Conservation (phyloP, 2,888 invertebrate genomes). For the Luperina nickerlii region DNA sequence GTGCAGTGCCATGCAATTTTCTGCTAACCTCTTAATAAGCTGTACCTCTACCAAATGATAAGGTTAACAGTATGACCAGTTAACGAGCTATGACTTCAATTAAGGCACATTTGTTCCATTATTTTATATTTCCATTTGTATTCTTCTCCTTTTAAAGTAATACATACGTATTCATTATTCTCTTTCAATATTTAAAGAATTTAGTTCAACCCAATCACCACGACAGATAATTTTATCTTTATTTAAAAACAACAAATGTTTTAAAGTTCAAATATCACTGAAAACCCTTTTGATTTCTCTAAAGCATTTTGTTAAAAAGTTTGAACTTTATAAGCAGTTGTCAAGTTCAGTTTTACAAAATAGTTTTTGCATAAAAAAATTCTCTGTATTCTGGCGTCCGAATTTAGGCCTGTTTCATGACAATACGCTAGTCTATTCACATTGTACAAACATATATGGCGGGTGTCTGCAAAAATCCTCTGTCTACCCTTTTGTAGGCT, state of each 20-base stretch:
- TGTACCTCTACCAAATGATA: constrained; percentile 7
- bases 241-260: constrained; percentile 46
- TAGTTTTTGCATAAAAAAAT: neutral
- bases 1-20: neutral
- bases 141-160: neutral
- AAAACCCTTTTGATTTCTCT: constrained; percentile 35
- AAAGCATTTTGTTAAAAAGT: constrained; percentile 28
- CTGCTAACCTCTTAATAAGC: constrained; percentile 10
- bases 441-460: neutral
- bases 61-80: constrained; percentile 5
- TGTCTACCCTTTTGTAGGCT: neutral
- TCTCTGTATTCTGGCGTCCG: neutral
- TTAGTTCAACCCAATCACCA: constrained; percentile 16
- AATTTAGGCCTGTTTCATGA: neutral
- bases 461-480: neutral
- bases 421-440: neutral
- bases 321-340: constrained; percentile 29
- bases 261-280: constrained; percentile 30
- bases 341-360: constrained; percentile 21
- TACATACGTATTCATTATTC: constrained; percentile 1
- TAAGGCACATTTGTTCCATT: constrained; percentile 3
- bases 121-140: neutral
- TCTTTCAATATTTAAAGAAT: constrained; percentile 9
- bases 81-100: constrained; percentile 19
- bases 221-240: constrained; percentile 13